phyloP scores from a whole-genome alignment of 2,797 vertebrate species.

The Bradypus variegatus region DNA sequence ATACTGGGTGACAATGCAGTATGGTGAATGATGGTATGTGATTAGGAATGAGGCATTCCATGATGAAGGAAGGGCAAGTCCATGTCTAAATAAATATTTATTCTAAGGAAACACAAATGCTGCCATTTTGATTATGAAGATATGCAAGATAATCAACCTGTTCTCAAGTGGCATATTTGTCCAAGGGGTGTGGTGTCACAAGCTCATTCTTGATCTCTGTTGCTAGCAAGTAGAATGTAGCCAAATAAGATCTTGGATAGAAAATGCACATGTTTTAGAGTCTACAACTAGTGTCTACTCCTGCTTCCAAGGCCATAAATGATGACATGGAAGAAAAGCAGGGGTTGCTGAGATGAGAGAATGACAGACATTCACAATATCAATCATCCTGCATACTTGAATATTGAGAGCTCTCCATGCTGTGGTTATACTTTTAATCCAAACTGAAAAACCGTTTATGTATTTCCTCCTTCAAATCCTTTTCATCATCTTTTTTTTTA shows the following conservation, averaged over 20 bases:
- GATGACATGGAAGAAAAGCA: neutral
- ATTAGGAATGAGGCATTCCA: neutral
- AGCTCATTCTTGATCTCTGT: neutral
- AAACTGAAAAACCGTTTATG: neutral
- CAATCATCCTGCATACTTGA: neutral
- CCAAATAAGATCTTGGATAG: neutral
- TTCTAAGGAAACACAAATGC: neutral
- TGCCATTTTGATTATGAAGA: neutral
- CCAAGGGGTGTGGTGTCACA: neutral
- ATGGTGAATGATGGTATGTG: neutral
- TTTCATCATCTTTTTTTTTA: neutral
- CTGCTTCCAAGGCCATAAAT: neutral
- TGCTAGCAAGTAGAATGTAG: neutral
- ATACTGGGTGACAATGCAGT: neutral
- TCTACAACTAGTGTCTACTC: neutral
- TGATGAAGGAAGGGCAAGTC: neutral
- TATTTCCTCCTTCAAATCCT: neutral
- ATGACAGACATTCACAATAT: neutral
- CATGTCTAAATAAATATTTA: neutral
- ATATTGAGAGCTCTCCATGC: neutral
- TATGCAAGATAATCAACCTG: neutral
- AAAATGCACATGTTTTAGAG: neutral
- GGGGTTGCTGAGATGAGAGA: neutral
- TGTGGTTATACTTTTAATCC: neutral
- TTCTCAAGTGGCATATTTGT: neutral